Base-by-base conservation (phyloP, 2,888 invertebrate genomes). In the Tribolium freemani region DNA sequence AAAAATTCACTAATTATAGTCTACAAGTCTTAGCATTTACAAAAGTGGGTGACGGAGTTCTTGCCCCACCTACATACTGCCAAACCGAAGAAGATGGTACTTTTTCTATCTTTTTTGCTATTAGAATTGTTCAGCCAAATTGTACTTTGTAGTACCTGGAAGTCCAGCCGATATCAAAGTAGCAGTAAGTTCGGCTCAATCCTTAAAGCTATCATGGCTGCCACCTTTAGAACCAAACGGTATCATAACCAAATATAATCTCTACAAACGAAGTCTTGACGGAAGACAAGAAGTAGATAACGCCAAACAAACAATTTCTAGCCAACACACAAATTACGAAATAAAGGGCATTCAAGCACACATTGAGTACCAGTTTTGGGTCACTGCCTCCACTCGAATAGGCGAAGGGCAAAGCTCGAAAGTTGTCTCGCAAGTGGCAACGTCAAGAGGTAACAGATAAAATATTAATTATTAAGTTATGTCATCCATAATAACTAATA, bases 1-100 rank as follows among this genome's bases (percentile, higher is more conserved):
- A 92, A 80, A 93, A 92, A 82, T 94, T 90, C 84, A 92, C 94
- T 31, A 95, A 95, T 86, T 95, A 95, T 85, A 94, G 93, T 82
- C 89, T 95, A 72, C 93, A 94, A 86, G 93, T 95, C 6, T 83
- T 94, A 80, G 94, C 94, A 0, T 93, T 90, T 84, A 95, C 94
- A 0, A 89, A 93, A 82, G 91, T 93, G 80, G 95, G 95, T 0
- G 94, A 94, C 82, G 94, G 94, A 1, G 89, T 91, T 3, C 85
- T 91, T 69, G 92, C 93, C 38, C 87, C 89, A 73, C 89, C 93
- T 0, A 88, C 91, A 38, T 93, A 90, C 83, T 93, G 94, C 81
- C 91, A 91, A 80, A 95, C 94, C 1, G 92, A 93, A 79, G 94
- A 94, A 87, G 94, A 95, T 86, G 91, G 93, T 93, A 85, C 84